phyloP scores from a whole-genome alignment of 1,140 invertebrate genomes.

The Lerema accius region DNA sequence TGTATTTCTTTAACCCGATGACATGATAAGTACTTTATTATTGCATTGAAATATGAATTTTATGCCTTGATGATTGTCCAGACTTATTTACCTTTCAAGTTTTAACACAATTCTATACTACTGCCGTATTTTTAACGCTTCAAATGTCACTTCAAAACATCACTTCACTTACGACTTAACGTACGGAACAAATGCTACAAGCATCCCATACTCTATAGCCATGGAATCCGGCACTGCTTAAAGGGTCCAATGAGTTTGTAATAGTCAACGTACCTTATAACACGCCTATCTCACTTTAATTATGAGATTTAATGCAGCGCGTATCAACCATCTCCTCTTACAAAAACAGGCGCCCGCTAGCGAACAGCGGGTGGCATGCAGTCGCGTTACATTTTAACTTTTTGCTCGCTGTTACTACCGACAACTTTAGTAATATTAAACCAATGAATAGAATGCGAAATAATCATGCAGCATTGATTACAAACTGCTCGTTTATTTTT shows the following conservation, averaged over 20 bases:
- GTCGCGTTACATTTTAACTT: conserved; percentile 22
- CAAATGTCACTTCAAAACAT: no score
- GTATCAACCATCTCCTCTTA: conserved; percentile 45
- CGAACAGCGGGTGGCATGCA: conserved; percentile 33
- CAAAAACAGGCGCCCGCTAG: conserved; percentile 42
- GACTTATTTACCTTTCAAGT: no score
- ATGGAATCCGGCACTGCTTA: conserved; percentile 17
- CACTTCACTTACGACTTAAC: no score
- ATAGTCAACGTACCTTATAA: conserved; percentile 40
- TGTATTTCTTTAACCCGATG: no score
- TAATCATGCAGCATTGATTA: conserved; percentile 24
- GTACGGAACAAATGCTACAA: no score
- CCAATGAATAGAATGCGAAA: conserved; percentile 22
- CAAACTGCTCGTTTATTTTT: conserved; percentile 22
- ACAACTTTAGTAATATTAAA: conserved; percentile 14
- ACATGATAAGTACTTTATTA: no score
- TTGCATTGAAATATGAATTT: no score
- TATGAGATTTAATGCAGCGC: conserved; percentile 53
- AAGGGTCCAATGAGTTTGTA: conserved; percentile 32
- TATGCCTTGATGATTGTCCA: no score
- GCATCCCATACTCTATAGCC: not conserved
- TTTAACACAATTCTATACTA: no score
- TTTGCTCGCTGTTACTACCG: conserved; percentile 8
- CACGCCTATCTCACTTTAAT: conserved; percentile 54
- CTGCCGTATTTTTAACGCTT: no score